phyloP scores from a whole-genome alignment of 2,113 vertebrate genomes.

The Edolisoma coerulescens region DNA sequence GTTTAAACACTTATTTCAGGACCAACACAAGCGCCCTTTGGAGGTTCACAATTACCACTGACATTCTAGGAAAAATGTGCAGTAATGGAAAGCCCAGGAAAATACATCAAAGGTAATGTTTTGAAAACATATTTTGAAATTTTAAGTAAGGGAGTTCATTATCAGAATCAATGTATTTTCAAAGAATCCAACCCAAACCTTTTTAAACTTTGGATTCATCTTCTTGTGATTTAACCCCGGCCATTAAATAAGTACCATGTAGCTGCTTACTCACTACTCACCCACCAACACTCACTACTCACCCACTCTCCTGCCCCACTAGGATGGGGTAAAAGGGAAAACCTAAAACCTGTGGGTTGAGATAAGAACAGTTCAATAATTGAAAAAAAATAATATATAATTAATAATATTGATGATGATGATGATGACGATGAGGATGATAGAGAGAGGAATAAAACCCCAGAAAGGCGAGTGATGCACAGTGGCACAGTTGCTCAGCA shows the following conservation, averaged over 20 bases:
- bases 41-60: not conserved
- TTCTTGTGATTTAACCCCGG: not conserved
- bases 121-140: not conserved
- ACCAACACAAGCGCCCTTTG: not conserved
- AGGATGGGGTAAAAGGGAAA: not conserved
- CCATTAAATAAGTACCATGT: no score
- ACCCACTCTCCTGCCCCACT: fast-evolving
- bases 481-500: fast-evolving
- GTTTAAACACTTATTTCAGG: not conserved
- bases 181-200: not conserved
- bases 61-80: not conserved
- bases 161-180: not conserved
- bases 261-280: not conserved
- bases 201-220: not conserved
- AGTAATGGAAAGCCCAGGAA: not conserved
- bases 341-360: not conserved
- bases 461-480: no score
- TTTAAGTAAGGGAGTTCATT: not conserved
- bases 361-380: not conserved
- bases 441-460: not conserved
- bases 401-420: no score
- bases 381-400: not conserved
- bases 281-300: not conserved
- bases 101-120: not conserved
- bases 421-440: no score